phyloP scores from a whole-genome alignment of 2,888 invertebrate species.

The Epistrophe eligans region DNA sequence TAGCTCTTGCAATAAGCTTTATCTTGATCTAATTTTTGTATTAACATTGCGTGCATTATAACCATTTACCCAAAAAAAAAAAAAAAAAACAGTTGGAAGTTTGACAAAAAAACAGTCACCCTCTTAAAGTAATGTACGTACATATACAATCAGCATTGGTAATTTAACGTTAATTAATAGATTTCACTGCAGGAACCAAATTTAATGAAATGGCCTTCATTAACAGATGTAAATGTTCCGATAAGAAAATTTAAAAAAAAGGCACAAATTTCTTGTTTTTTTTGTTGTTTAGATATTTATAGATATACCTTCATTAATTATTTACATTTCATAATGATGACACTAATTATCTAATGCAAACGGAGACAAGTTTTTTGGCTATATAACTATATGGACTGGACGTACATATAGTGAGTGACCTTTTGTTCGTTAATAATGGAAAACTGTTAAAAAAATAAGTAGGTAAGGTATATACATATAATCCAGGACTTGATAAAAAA shows the following conservation, averaged over 20 bases:
- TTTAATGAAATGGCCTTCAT: slow-evolving; percentile 63
- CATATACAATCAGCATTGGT: slow-evolving; percentile 30
- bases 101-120: slow-evolving; percentile 40
- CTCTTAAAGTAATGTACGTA: slow-evolving; percentile 16
- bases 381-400: too few relatives aligned
- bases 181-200: slow-evolving; percentile 64
- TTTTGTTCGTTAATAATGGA: not conserved
- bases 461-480: not conserved
- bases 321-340: slow-evolving; percentile 71
- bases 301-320: slow-evolving; percentile 54
- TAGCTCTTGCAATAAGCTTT: not conserved
- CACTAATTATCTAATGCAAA: slow-evolving; percentile 72
- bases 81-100: slow-evolving; percentile 31
- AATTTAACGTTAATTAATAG: slow-evolving; percentile 75
- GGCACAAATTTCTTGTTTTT: slow-evolving; percentile 28
- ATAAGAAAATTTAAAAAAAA: slow-evolving; percentile 39
- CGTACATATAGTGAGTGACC: not conserved
- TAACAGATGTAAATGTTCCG: slow-evolving; percentile 64
- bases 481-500: slow-evolving; percentile 2
- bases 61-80: slow-evolving; percentile 34
- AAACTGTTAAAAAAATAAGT: slow-evolving; percentile 42
- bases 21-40: slow-evolving; percentile 36
- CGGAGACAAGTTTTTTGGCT: slow-evolving; percentile 32
- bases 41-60: slow-evolving; percentile 52
- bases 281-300: slow-evolving; percentile 21